phyloP scores from a whole-genome alignment of 2,888 invertebrate species.

The Parnassius mnemosyne region DNA sequence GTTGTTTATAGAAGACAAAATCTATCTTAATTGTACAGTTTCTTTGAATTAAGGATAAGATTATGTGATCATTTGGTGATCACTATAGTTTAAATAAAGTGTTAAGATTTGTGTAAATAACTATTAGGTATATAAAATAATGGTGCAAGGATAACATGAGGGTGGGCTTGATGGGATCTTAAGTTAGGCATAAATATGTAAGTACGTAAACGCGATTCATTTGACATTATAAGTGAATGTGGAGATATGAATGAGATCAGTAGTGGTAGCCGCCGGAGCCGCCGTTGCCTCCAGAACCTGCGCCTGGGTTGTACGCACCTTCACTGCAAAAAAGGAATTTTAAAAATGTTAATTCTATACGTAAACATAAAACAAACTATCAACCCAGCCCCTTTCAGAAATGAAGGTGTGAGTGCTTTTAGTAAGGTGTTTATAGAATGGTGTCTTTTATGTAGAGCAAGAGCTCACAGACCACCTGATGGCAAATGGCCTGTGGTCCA shows the following conservation, averaged over 20 bases:
- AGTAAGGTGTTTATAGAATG: too few species aligned
- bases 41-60: neutral
- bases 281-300: constrained; percentile 38
- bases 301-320: constrained; percentile 62
- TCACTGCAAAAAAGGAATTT: constrained; percentile 49
- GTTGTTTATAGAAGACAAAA: neutral
- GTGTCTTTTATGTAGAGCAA: too few species aligned
- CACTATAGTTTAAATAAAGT: neutral
- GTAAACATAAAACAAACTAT: neutral
- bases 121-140: constrained; percentile 17
- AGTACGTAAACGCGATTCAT: constrained; percentile 36
- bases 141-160: constrained; percentile 16
- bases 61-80: too few species aligned
- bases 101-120: constrained; percentile 6
- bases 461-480: too few species aligned
- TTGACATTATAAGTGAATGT: constrained; percentile 36
- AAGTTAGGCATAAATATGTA: constrained; percentile 20
- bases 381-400: too few species aligned
- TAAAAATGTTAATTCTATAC: constrained; percentile 26
- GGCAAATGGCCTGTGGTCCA: too few species aligned
- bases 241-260: constrained; percentile 51
- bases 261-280: constrained; percentile 64
- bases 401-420: too few species aligned
- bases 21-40: neutral
- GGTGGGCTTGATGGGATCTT: constrained; percentile 8